These are phyloP conservation scores for Melolontha melolontha DNA, from an alignment of 2,888 invertebrate genomes.

Conservation along the genomic window DNA sequence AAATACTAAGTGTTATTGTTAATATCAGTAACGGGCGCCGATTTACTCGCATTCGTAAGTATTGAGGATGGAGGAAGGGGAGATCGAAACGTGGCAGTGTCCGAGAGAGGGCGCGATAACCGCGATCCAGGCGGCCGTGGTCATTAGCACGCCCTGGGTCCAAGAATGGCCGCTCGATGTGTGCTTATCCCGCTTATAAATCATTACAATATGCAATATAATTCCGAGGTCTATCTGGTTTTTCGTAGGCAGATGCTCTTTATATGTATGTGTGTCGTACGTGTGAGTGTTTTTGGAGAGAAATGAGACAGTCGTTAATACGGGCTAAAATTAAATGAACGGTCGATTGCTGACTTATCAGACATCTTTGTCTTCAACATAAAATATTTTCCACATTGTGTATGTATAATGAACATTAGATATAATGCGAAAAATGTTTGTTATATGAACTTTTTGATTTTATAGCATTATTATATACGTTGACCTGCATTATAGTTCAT, in stretches of 20 bases:
- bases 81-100: conserved; percentile 45
- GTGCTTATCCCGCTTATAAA: conserved; percentile 67
- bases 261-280: conserved; percentile 53
- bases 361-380: neutral
- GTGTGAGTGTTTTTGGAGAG: conserved; percentile 17
- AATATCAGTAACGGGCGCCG: conserved; percentile 65
- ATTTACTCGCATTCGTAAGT: conserved; percentile 57
- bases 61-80: conserved; percentile 46
- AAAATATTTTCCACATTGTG: no score
- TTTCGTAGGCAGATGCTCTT: conserved; percentile 67
- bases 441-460: no score
- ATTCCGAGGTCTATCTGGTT: conserved; percentile 66
- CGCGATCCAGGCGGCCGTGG: conserved; percentile 65
- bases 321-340: conserved; percentile 22
- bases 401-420: no score
- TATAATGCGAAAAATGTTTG: no score
- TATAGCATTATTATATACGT: no score
- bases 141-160: conserved; percentile 67
- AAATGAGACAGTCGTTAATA: conserved; percentile 34
- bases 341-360: conserved; percentile 11
- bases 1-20: conserved; percentile 68
- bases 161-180: conserved; percentile 65
- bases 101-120: conserved; percentile 57
- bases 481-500: no score
- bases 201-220: conserved; percentile 68